phyloP scores from a whole-genome alignment of 2,888 invertebrate genomes.

The Apotomis turbidana region DNA sequence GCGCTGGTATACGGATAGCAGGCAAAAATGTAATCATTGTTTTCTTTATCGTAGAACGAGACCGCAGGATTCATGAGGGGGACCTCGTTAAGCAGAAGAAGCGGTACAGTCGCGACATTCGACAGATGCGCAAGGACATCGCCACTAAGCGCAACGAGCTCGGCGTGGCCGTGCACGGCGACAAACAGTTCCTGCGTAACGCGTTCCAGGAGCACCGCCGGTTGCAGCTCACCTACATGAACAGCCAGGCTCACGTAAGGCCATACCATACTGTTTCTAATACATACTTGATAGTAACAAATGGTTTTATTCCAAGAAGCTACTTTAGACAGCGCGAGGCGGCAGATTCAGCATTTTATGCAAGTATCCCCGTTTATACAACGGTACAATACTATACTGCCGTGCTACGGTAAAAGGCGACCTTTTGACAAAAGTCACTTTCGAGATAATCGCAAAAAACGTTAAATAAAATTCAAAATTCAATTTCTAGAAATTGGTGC shows the following conservation, averaged over 20 bases:
- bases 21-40: neutral
- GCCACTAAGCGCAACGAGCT: slow-evolving; percentile 80
- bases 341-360: too few species aligned
- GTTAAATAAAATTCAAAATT: too few species aligned
- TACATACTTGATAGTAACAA: neutral
- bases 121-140: slow-evolving; percentile 83
- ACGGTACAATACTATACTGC: too few species aligned
- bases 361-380: too few species aligned
- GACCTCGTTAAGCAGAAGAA: slow-evolving; percentile 83
- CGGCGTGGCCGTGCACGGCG: slow-evolving; percentile 84
- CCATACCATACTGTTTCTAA: neutral
- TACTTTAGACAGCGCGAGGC: too few species aligned
- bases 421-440: too few species aligned
- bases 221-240: slow-evolving; percentile 84
- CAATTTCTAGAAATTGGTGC: too few species aligned
- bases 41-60: slow-evolving; percentile 68
- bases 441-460: too few species aligned
- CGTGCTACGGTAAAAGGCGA: too few species aligned
- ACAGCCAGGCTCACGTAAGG: slow-evolving; percentile 76
- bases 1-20: too few species aligned
- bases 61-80: slow-evolving; percentile 84
- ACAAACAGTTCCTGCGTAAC: slow-evolving; percentile 84
- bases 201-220: slow-evolving; percentile 83
- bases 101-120: slow-evolving; percentile 79
- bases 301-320: too few species aligned